Evolutionary conservation across 2,113 vertebrate species (phyloP).

Genomic region (Beaufortia kweichowensis): DNA sequence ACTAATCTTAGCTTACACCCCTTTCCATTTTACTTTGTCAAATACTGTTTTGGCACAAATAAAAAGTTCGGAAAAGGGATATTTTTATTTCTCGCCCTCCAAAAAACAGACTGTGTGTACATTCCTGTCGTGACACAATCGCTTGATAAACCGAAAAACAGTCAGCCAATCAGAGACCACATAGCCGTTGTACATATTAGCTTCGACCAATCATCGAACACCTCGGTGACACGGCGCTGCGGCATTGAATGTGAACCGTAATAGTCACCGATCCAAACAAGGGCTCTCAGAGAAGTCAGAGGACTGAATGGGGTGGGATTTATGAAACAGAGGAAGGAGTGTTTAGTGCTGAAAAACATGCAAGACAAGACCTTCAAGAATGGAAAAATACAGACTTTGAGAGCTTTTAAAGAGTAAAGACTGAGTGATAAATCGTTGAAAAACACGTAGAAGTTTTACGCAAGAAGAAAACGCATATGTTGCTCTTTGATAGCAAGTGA

Average conservation of each 20-base stretch:
- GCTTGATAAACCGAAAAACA: background rate
- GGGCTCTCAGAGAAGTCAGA: constrained; percentile 30
- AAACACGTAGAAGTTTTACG: constrained; percentile 37
- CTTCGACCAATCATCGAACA: constrained; percentile 34
- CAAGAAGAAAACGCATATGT: constrained; percentile 18
- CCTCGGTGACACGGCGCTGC: constrained; percentile 37
- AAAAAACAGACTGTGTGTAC: background rate
- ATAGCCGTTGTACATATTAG: constrained; percentile 18
- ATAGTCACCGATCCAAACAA: constrained; percentile 39
- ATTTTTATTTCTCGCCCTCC: background rate
- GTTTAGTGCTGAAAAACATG: constrained; percentile 5
- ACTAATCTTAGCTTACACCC: background rate
- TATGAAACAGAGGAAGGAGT: constrained; percentile 20
- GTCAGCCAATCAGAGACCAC: constrained; percentile 40
- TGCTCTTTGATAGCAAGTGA: no score
- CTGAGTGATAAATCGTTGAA: background rate
- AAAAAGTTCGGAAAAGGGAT: background rate
- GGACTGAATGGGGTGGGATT: constrained; percentile 21
- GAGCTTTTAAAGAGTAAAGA: constrained; percentile 27
- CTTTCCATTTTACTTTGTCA: background rate
- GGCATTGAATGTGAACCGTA: constrained; percentile 30
- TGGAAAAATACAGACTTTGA: constrained; percentile 70
- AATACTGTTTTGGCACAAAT: background rate
- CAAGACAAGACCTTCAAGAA: constrained; percentile 39
- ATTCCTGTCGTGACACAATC: constrained; percentile 22